phyloP scores from a whole-genome alignment of 2,113 vertebrate genomes.

The Numida meleagris region DNA sequence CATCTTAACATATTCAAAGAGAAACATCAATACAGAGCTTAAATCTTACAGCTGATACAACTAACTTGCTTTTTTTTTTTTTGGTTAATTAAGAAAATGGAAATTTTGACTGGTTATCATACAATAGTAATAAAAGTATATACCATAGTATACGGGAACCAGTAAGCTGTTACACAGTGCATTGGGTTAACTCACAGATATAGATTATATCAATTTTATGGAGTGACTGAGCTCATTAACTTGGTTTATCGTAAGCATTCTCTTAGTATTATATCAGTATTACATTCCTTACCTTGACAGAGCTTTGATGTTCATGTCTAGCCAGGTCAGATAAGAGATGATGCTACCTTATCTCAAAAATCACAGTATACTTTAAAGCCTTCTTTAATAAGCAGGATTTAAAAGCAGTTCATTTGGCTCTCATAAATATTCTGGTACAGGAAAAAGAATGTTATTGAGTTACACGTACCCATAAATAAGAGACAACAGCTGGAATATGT shows the following conservation, averaged over 20 bases:
- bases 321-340: conserved; percentile 6
- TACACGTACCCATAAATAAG: not conserved
- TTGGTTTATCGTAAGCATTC: not conserved
- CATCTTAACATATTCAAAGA: not conserved
- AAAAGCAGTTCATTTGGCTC: not conserved
- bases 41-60: not conserved
- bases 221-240: not conserved
- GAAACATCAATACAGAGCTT: not conserved
- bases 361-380: not conserved
- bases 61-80: not conserved
- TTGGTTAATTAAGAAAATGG: not conserved
- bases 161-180: not conserved
- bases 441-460: not conserved
- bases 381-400: not conserved
- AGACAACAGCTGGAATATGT: not conserved
- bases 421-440: not conserved
- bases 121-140: not conserved
- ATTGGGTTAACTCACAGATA: not conserved
- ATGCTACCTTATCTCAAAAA: not conserved
- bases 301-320: conserved; percentile 14
- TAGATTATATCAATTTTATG: not conserved
- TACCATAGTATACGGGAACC: not conserved
- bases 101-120: not conserved
- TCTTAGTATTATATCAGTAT: not conserved
- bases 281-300: not conserved